A percentile compares a stretch with the other conserved stretches of the same genome.
These are phyloP conservation scores for Melanchra persicariae DNA, from an alignment of 2,888 invertebrate species.

Conservation along the genomic window DNA sequence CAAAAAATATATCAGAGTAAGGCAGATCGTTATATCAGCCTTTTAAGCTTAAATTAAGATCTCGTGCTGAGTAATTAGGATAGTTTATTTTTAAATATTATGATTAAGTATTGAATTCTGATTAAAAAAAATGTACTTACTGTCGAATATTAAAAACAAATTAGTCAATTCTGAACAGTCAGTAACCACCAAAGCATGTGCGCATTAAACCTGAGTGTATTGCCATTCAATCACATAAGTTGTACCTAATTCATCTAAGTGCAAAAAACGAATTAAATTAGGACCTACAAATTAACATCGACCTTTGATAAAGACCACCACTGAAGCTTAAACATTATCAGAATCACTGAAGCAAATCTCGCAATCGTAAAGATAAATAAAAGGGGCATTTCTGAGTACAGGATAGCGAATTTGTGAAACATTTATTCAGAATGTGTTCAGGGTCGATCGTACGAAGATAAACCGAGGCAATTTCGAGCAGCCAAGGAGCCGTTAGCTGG, in stretches of 20 bases:
- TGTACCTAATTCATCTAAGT: background rate
- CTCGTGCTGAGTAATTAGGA: background rate
- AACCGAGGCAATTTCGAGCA: constrained; percentile 78
- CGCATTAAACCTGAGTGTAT: background rate
- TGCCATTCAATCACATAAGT: background rate
- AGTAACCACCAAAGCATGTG: background rate
- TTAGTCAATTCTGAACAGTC: background rate
- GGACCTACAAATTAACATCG: constrained; percentile 26
- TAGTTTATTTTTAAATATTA: constrained; percentile 1
- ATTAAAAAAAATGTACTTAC: background rate
- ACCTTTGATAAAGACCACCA: constrained; percentile 53
- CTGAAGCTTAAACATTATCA: constrained; percentile 48
- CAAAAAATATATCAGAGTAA: constrained; percentile 4
- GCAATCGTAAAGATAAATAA: constrained; percentile 63
- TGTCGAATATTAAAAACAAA: background rate
- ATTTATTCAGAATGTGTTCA: constrained; percentile 70
- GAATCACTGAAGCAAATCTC: constrained; percentile 56
- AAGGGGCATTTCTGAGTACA: constrained; percentile 56
- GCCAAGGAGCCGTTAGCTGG: constrained; percentile 75
- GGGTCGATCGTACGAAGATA: constrained; percentile 79
- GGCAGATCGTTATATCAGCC: background rate
- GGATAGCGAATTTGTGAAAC: constrained; percentile 66
- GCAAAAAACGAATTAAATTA: constrained; percentile 38
- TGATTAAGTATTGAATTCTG: too few species aligned
- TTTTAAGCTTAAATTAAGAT: background rate